phyloP scores from a whole-genome alignment of 2,797 vertebrate genomes.

The Phoeniculus purpureus region DNA sequence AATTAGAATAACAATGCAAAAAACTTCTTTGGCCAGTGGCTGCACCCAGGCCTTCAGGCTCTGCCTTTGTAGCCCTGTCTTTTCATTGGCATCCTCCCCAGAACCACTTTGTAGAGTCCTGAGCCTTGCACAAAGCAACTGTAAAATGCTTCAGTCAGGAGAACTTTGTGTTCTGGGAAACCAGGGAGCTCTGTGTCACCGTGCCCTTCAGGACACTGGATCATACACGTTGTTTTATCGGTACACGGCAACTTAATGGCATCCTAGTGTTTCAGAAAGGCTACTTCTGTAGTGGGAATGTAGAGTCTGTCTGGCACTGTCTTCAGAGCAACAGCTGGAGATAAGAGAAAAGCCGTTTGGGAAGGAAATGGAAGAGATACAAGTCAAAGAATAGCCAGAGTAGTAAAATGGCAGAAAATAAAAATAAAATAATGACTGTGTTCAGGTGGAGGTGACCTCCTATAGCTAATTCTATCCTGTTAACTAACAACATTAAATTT shows the following conservation, averaged over 20 bases:
- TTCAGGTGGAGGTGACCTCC: not conserved
- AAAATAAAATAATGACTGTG: not conserved
- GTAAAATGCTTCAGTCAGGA: not conserved
- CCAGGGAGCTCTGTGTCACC: not conserved
- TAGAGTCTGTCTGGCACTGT: not conserved
- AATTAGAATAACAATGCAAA: not conserved
- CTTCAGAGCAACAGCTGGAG: not conserved
- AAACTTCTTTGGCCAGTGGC: not conserved
- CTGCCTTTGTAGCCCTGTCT: not conserved
- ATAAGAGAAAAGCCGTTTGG: not conserved
- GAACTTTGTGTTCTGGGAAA: not conserved
- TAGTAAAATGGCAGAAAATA: not conserved
- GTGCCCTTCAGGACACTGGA: not conserved
- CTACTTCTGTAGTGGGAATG: not conserved
- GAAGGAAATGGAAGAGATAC: not conserved
- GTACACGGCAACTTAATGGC: not conserved
- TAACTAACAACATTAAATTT: not conserved
- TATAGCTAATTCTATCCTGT: not conserved
- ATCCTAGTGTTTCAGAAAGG: not conserved
- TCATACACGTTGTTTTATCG: not conserved
- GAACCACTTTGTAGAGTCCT: not conserved
- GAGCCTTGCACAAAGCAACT: not conserved
- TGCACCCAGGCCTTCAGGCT: not conserved
- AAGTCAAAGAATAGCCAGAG: not conserved
- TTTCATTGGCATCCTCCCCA: not conserved